Percentiles rank a stretch among this genome's conserved stretches.
Evolutionary conservation across 2,888 invertebrate genomes (phyloP).

Genomic region (Eutolmus rufibarbis): DNA sequence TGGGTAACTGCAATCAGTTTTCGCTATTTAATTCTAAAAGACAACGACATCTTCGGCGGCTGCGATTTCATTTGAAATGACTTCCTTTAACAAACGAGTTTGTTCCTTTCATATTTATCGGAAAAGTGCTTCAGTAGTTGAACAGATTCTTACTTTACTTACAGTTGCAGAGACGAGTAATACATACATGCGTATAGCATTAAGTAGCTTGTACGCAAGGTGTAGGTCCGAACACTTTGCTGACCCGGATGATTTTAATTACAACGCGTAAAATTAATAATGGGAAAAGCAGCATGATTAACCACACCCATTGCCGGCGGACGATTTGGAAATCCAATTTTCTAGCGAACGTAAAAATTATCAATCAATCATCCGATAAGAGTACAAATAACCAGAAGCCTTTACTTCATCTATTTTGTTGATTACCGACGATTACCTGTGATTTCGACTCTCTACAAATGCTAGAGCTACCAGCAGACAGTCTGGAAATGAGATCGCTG

Average conservation of each 20-base stretch:
- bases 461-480: neutral
- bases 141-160: neutral
- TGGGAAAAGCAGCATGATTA: neutral
- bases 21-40: no score
- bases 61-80: no score
- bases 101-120: no score
- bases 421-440: conserved; percentile 42
- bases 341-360: conserved; percentile 3
- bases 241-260: neutral
- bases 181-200: neutral
- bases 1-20: no score
- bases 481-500: conserved; percentile 10
- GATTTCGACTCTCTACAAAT: neutral
- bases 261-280: neutral
- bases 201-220: neutral
- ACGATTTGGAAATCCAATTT: conserved; percentile 4
- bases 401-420: conserved; percentile 34
- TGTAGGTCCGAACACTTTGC: neutral
- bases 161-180: neutral
- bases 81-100: no score
- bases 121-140: no score
- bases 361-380: conserved; percentile 41
- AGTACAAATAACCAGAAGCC: conserved; percentile 45
- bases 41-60: no score
- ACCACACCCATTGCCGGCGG: neutral